Evolutionary conservation across 1,140 invertebrate genomes (phyloP).

Genomic region (Drosophila yakuba): DNA sequence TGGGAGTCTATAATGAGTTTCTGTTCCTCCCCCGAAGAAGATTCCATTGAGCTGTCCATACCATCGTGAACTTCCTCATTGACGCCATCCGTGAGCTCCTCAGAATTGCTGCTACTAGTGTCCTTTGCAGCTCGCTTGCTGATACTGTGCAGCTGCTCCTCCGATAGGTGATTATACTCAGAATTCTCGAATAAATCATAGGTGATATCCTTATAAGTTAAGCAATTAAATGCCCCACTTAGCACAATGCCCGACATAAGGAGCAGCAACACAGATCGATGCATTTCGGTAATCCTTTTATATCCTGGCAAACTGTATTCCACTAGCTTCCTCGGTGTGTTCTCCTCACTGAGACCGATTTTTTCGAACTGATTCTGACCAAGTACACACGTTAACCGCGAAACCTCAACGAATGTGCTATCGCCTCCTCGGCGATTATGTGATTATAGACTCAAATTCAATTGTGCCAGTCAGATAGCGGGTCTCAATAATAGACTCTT

Average conservation of each 20-base stretch:
- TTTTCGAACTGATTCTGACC: constrained; percentile 12
- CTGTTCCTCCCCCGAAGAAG: constrained; percentile 1
- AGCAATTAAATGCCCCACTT: neutral
- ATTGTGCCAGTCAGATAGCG: constrained; percentile 23
- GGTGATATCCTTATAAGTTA: neutral
- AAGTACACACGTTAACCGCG: neutral
- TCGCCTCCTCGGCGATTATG: constrained; percentile 16
- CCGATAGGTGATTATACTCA: neutral
- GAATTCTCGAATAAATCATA: neutral
- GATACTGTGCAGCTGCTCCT: neutral
- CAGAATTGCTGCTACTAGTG: neutral
- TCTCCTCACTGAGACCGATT: neutral
- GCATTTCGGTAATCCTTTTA: constrained; percentile 8
- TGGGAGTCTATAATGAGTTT: too few species aligned
- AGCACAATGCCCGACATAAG: constrained; percentile 10
- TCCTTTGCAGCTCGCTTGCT: too few species aligned
- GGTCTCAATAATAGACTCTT: neutral
- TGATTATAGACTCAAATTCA: constrained; percentile 20
- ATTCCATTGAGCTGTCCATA: neutral
- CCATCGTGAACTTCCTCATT: neutral
- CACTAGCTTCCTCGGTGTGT: neutral
- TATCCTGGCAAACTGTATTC: neutral
- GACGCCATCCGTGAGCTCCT: constrained; percentile 1
- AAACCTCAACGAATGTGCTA: constrained; percentile 6
- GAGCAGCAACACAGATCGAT: constrained; percentile 7